A percentile compares a stretch with the other conserved stretches of the same genome.
These are phyloP conservation scores for Porites rus DNA, from an alignment of 92 coral and sea anemone species.

Conservation along the genomic window DNA sequence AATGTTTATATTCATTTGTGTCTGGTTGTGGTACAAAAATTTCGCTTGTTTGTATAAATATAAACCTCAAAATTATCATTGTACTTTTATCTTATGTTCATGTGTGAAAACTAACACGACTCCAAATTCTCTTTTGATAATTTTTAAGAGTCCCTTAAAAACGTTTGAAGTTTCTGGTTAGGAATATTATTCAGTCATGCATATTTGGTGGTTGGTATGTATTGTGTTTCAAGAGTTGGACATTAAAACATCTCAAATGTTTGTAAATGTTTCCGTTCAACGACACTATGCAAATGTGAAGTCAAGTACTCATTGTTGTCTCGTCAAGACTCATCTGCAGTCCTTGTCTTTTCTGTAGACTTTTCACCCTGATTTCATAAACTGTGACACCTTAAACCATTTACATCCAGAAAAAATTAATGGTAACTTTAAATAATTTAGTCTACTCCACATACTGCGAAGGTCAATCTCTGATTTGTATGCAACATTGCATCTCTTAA, in stretches of 20 bases:
- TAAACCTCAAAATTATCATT: too few species aligned
- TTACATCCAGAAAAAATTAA: too few species aligned
- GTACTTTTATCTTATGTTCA: too few species aligned
- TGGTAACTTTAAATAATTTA: too few species aligned
- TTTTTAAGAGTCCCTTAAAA: neutral
- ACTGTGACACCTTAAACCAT: neutral
- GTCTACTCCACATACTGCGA: too few species aligned
- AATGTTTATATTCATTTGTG: too few species aligned
- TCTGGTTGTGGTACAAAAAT: too few species aligned
- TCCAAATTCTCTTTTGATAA: neutral
- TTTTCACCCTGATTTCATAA: neutral
- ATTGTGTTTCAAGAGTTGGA: neutral
- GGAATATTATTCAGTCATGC: neutral
- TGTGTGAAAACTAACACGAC: too few species aligned
- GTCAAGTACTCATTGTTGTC: constrained; percentile 8
- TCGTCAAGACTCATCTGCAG: neutral
- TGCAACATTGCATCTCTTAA: too few species aligned
- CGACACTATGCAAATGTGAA: neutral
- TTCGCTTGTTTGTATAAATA: too few species aligned
- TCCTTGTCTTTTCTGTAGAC: neutral
- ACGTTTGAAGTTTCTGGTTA: neutral
- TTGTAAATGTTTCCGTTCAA: neutral
- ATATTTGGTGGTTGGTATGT: neutral
- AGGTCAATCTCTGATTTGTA: too few species aligned
- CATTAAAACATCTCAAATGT: constrained; percentile 3